These are phyloP conservation scores for Tachysurus vachellii DNA, from an alignment of 2,113 vertebrate genomes.

Conservation along the genomic window DNA sequence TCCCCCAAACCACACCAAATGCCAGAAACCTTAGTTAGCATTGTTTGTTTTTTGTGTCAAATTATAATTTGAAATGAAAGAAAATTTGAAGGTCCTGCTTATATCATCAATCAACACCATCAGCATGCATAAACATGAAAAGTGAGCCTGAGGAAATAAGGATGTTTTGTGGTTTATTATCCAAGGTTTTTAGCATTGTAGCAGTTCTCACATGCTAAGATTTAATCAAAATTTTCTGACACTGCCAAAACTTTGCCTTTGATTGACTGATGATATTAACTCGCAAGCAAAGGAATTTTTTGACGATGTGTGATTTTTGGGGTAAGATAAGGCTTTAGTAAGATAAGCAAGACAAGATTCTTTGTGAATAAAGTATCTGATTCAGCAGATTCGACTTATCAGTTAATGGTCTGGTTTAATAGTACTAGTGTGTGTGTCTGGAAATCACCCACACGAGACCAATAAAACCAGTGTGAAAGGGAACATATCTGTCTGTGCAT, in stretches of 20 bases:
- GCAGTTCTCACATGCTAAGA: not conserved
- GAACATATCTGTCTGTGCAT: not conserved
- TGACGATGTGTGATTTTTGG: not conserved
- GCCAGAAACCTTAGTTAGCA: not conserved
- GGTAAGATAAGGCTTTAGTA: not conserved
- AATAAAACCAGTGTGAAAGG: not conserved
- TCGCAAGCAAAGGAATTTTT: not conserved
- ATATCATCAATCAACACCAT: not conserved
- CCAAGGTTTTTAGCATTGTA: not conserved
- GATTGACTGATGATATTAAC: not conserved
- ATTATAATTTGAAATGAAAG: not conserved
- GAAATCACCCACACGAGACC: not conserved
- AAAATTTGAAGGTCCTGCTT: not conserved
- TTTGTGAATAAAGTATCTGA: not conserved
- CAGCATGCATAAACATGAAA: not conserved
- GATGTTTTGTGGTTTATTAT: not conserved
- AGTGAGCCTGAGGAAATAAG: not conserved
- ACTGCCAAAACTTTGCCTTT: slow-evolving; percentile 19
- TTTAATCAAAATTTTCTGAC: slow-evolving; percentile 12
- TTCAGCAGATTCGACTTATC: slow-evolving; percentile 23
- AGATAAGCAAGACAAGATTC: not conserved
- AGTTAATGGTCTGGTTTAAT: not conserved
- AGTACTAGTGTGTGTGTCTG: not conserved
- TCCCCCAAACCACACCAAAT: not conserved
- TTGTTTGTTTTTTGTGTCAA: not conserved